phyloP scores from a whole-genome alignment of 2,113 vertebrate genomes.

The Istiophorus platypterus region DNA sequence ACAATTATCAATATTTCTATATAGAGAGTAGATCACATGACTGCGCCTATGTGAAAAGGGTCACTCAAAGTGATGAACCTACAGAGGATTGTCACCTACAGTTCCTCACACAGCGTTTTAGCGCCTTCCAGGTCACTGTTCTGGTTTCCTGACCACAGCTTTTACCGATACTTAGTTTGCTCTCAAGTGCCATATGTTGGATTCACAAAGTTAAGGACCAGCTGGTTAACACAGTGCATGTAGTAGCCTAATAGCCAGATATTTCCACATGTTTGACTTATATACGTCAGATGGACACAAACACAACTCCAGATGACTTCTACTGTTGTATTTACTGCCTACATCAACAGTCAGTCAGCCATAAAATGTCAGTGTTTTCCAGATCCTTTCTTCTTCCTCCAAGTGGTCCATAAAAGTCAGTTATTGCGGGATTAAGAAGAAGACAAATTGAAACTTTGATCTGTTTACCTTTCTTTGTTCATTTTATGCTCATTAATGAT shows the following conservation, averaged over 20 bases:
- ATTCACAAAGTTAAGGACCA: background rate
- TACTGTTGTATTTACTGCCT: background rate
- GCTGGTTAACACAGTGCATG: background rate
- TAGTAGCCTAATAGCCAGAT: slow-evolving; percentile 20
- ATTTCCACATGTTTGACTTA: slow-evolving; percentile 33
- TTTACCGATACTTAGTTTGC: background rate
- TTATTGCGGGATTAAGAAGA: too few relatives aligned
- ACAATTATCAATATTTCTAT: slow-evolving; percentile 3
- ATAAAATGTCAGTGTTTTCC: background rate
- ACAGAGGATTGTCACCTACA: background rate
- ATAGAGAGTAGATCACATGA: background rate
- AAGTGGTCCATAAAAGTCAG: background rate
- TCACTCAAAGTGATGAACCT: background rate
- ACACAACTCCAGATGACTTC: slow-evolving; percentile 22
- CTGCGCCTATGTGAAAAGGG: background rate
- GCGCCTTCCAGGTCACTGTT: background rate
- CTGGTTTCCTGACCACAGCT: too few relatives aligned
- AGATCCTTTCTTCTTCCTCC: background rate
- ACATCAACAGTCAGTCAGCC: slow-evolving; percentile 1
- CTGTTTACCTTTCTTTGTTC: slow-evolving; percentile 7
- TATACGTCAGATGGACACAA: slow-evolving; percentile 31
- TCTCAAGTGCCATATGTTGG: too few relatives aligned
- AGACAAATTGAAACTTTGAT: background rate
- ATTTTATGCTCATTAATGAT: background rate
- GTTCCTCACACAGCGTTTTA: background rate